Base-by-base conservation (phyloP, 1,140 invertebrate species). In the Drosophila yakuba region DNA sequence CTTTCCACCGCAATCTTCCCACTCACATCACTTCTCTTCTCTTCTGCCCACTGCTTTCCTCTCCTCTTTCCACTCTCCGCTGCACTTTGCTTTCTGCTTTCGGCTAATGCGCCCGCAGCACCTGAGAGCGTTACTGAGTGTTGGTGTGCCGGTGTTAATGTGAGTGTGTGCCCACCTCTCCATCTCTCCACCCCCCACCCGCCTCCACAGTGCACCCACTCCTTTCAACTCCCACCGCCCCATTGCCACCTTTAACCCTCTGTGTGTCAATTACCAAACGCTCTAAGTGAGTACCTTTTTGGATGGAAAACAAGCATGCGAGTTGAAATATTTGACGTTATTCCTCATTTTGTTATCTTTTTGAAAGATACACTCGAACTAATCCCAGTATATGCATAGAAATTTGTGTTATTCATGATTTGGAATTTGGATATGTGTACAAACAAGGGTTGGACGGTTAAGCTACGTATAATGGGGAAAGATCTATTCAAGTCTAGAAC, bases 81-180 rank as follows among this genome's bases (percentile, higher is more conserved):
- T 66, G 63, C 60, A 67, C 35, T 39, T 66, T 66, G 62, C 43
- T 45, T 39, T 59, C 57, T 66, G 60, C 60, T 60, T 62, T 62
- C 55, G 51, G 41, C 56, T 45, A 61, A 61, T 61, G 41, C 35
- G 43, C 43, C 60, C 23, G 44, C 44, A 66, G 44, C 63, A 67
- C 60, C 63, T 48, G 59, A 50, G 35, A 32, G 43, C 45, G 14
- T 32, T 20, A 14, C 28, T 23, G 10, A 14, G 39, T 35, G 14
- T 32, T 38, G 14, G 39, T 35, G 36, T 44, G n/a, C 11, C 39
- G 17, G 25, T 62, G 57, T 20, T 4, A 41, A 54, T 17, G 28
- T 25, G 14, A n/a, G 28, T 10, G 11, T 39, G 12, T 15, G 7
- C 3, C 12, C 5, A 14, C 15, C 15, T n/a, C 32, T n/a, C 17